phyloP scores from a whole-genome alignment of 2,888 invertebrate species.

The Philonicus albiceps region DNA sequence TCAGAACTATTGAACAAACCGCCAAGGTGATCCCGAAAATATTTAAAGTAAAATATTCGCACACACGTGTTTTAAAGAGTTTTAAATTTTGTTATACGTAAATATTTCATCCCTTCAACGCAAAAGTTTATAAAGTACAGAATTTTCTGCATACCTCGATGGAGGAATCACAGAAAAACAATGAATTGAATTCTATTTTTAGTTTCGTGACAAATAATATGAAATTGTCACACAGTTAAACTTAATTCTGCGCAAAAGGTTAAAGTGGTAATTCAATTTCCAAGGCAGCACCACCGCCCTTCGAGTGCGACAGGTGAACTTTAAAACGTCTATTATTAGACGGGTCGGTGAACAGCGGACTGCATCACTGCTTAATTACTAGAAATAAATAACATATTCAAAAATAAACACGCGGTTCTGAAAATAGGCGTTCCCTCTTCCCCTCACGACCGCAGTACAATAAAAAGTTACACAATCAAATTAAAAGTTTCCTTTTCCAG shows the following conservation, averaged over 20 bases:
- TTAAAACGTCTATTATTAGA: not conserved
- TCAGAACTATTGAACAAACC: not conserved
- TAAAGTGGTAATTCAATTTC: not conserved
- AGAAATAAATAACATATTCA: not conserved
- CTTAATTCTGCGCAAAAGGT: not conserved
- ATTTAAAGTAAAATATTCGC: not conserved
- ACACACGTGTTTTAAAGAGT: not conserved
- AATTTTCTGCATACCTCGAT: not conserved
- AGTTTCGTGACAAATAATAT: not conserved
- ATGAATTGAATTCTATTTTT: not conserved
- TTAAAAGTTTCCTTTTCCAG: conserved; percentile 27
- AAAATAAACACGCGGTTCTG: not conserved
- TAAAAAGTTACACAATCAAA: conserved; percentile 24
- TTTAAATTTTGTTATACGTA: not conserved
- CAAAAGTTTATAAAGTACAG: not conserved
- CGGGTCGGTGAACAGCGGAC: not conserved
- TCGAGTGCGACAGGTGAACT: not conserved
- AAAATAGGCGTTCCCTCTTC: not conserved
- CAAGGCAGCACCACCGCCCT: not conserved
- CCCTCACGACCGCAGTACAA: not conserved
- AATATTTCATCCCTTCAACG: not conserved
- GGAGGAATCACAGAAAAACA: not conserved
- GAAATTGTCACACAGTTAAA: not conserved
- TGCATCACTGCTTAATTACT: not conserved
- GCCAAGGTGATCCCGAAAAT: not conserved